Base-by-base conservation (phyloP, 2,888 invertebrate genomes). In the Microplitis manilae region DNA sequence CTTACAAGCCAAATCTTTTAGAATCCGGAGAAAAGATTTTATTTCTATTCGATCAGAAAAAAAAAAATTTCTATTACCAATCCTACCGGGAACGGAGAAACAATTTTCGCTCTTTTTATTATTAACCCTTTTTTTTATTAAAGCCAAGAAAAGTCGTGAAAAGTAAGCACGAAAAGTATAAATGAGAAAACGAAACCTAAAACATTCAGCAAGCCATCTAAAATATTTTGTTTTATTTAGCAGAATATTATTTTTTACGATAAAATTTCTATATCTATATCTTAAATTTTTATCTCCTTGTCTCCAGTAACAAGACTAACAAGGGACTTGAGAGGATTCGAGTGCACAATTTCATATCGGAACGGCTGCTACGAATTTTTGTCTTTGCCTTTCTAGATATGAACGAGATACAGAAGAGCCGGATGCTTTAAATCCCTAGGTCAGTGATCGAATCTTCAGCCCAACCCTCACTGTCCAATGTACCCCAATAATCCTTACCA, bases 161-260 rank as follows among this genome's bases (percentile, higher is more conserved):
- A 64, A 64, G 5, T 20, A 17, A 6, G 15, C 13, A 17, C 20
- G 17, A 64, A 64, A 20, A 64, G 9, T 7, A 64, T 20, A 20
- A 64, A 64, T 8, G 8, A 17, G 20, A 73, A 73, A 65, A 60
- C 39, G 67, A 73, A 65, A 50, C 50, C 50, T 50, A 50, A 50
- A 50, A 50, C 50, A 50, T 50, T 50, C 50, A 50, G 50, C 50
- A 13, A 30, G 50, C 13, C 50, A 9, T 50, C 50, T 50, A 8
- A 13, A 50, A 13, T 50, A 50, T 50, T 50, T 50, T 50, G 8
- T 50, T 50, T 50, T 50, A 50, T 50, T 50, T 50, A 50, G 2
- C 50, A 50, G 50, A 30, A 30, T 30, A 30, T 30, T 30, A 30
- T 30, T 13, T 13, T 50, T 13, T 50, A 50, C 50, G 50, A 50